Conservation (phyloP, 2,113 vertebrate genomes). For the Tychaedon coryphoeus region DNA sequence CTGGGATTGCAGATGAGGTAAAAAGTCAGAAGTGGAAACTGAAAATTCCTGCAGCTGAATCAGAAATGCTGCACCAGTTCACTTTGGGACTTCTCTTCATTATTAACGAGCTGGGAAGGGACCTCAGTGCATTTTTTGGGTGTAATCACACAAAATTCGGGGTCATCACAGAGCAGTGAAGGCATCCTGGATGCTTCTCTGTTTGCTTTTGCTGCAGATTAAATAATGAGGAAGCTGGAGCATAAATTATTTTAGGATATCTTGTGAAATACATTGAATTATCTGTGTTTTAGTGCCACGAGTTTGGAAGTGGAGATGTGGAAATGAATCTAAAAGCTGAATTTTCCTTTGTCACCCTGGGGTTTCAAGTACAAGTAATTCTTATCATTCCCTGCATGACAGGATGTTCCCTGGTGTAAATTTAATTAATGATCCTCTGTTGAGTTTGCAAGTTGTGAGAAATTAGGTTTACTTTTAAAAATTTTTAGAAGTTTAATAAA, state of each 20-base stretch:
- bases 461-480: too few species aligned
- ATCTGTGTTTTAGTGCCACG: background rate
- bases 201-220: background rate
- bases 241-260: background rate
- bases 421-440: background rate
- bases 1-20: background rate
- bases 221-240: background rate
- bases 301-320: background rate
- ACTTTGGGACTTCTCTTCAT: background rate
- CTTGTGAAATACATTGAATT: background rate
- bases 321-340: background rate
- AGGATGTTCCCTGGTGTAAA: background rate
- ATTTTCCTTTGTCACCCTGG: background rate
- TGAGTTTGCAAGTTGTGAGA: background rate
- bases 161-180: background rate
- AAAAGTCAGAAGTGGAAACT: background rate
- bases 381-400: background rate
- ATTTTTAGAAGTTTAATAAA: too few species aligned
- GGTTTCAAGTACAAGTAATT: background rate
- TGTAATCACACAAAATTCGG: too few species aligned
- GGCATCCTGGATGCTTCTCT: background rate
- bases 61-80: background rate
- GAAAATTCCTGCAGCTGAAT: background rate
- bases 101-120: background rate
- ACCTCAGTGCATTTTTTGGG: accelerated